Evolutionary conservation across 2,797 vertebrate genomes (phyloP), one percentile per base, ranked within the genome.

Genomic region (Phrynocephalus guinanensis): DNA sequence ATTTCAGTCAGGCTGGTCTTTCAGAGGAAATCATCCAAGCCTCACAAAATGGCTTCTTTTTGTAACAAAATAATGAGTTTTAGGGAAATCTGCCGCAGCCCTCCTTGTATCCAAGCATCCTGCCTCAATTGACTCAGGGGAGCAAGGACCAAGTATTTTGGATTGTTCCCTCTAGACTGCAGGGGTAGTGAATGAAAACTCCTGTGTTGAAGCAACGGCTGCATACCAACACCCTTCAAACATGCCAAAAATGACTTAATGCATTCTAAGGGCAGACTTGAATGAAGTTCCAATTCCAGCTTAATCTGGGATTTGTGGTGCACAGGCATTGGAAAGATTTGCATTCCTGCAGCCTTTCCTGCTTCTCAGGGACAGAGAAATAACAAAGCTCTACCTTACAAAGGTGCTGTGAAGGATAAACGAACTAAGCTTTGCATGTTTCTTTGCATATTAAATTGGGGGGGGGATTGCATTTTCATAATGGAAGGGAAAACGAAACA

Each of bases 341-440:
- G 20, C 24, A 56, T n/a, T 71, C 44, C 44, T 70, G 60, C 52
- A 72, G 24, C 50, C 78, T 80, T 48, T 79, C 60, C 85, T 86
- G 77, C 77, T 38, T 86, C 78, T 60, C 78, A 38, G 85, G 50
- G 73, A 73, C 16, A 81, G 56, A 30, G 70, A 56, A 81, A 71
- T 81, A 80, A 81, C 81, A 30, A 86, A 86, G 79, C 52, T 26
- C 70, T 73, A 80, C 85, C 52, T 86, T 52, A 48, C 85, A 80
- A 33, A 81, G 52, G 26, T 81, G 70, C 79, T 81, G 52, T 63
- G 78, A 72, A 86, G 78, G 79, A 81, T 86, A 71, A 81, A 44
- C 48, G 52, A 63, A 80, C 63, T 81, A 48, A 44, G 9, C 52
- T 44, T 66, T 73, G 70, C 5, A 79, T 86, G 70, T 85, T 56